Conservation (phyloP, 2,113 vertebrate species). For the Malaclemys terrapin region DNA sequence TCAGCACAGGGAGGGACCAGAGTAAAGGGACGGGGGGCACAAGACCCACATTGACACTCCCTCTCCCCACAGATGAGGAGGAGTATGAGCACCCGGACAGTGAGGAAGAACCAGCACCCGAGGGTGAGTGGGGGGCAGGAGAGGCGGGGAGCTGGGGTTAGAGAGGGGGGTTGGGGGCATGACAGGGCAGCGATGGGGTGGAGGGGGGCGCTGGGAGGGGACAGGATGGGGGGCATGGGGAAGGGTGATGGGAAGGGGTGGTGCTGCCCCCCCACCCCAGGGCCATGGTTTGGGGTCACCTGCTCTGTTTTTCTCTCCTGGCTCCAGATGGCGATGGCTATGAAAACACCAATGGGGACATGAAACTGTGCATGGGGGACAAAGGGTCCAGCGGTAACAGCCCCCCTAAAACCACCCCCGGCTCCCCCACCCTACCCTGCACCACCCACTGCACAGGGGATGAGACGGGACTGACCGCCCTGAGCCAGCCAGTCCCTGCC, state of each 20-base stretch:
- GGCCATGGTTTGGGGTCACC: not conserved
- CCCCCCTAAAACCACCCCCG: not conserved
- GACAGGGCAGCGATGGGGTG: slow-evolving; percentile 26
- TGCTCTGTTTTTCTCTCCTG: not conserved
- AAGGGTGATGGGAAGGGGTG: not conserved
- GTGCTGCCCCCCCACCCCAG: not conserved
- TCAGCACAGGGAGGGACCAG: not conserved
- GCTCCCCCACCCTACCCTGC: not conserved
- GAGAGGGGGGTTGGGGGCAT: slow-evolving; percentile 25
- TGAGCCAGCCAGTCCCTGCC: too few species aligned
- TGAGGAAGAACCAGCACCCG: slow-evolving; percentile 42
- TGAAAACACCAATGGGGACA: not conserved
- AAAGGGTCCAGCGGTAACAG: not conserved
- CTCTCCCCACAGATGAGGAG: slow-evolving; percentile 26
- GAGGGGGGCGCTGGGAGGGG: not conserved
- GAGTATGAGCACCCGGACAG: slow-evolving; percentile 67
- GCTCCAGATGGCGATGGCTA: not conserved
- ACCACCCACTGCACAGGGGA: not conserved
- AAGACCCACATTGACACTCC: not conserved
- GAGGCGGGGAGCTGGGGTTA: not conserved
- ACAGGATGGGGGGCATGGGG: not conserved
- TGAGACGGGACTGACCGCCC: too few species aligned
- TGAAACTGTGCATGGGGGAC: not conserved
- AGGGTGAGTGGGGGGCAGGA: slow-evolving; percentile 38
- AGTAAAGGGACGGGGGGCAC: not conserved